Evolutionary conservation across 2,113 vertebrate species (phyloP).

Genomic region (Chrysochloris asiatica): DNA sequence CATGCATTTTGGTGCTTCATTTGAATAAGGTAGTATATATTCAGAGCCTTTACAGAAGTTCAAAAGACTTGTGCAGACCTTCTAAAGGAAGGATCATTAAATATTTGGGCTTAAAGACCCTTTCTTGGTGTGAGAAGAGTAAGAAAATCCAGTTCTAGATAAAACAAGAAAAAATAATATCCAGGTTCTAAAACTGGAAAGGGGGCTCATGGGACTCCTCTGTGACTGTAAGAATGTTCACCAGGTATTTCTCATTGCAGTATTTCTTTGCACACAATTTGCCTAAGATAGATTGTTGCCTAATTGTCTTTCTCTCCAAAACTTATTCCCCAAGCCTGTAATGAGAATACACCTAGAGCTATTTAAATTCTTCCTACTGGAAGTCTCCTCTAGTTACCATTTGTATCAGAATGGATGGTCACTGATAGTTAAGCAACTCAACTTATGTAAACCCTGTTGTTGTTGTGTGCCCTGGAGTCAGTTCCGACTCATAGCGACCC

Average conservation of each 20-base stretch:
- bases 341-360: slow-evolving; percentile 38
- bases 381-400: slow-evolving; percentile 39
- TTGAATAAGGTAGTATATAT: not conserved
- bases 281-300: not conserved
- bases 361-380: not conserved
- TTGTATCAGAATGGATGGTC: slow-evolving; percentile 35
- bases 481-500: no score
- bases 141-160: not conserved
- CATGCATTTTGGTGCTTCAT: slow-evolving; percentile 13
- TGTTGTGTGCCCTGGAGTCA: no score
- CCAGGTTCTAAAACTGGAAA: not conserved
- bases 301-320: slow-evolving; percentile 35
- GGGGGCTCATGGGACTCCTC: not conserved
- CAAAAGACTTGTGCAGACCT: not conserved
- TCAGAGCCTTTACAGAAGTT: not conserved
- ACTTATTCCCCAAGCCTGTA: not conserved
- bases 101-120: not conserved
- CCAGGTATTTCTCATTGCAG: not conserved
- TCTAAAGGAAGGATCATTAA: not conserved
- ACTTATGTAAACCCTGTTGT: slow-evolving; percentile 40
- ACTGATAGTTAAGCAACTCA: not conserved
- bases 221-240: not conserved
- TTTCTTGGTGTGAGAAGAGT: not conserved
- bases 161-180: not conserved
- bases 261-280: not conserved